Evolutionary conservation across 2,888 invertebrate genomes (phyloP), one percentile per base, ranked within the genome.

Genomic region (Drosophila setosimentum): DNA sequence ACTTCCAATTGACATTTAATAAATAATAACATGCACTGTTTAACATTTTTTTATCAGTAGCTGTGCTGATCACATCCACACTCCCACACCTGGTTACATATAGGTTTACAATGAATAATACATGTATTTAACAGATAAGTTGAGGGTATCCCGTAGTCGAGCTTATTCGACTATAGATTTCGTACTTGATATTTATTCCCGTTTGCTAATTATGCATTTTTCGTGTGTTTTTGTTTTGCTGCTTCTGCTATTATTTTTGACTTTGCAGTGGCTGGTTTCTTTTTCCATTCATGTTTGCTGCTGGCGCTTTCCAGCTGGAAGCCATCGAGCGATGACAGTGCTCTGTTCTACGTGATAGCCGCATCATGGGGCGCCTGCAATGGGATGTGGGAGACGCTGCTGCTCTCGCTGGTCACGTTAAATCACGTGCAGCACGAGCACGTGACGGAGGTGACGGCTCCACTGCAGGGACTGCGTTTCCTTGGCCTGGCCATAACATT

Each of bases 351-450:
- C 79, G 96, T 97, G 29, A 96, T 97, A 59, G 96, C 97, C 3
- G 97, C 97, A 0, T 96, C 97, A 0, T 97, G 97, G 97, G 97
- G 97, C 21, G 97, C 97, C 3, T 97, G 97, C 92, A 97, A 97
- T 64, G 96, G 96, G 27, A 95, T 97, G 79, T 97, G 97, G 97
- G 97, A 97, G 90, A 96, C 96, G 5, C 92, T 95, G 29, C 91
- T 94, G 59, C 94, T 93, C 53, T 92, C 93, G n/a, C 77, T 93
- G 67, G 90, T 93, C 49, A 93, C 93, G 5, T 83, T 93, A 8
- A 93, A 92, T 62, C 93, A 93, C 64, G 86, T 92, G n/a, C 78
- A 81, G 53, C 78, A 81, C 79, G 91, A 92, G 87, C 94, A 92
- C 82, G 92, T 93, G n/a, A 82, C 87, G 6, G 91, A 92, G 64